phyloP scores from a whole-genome alignment of 2,888 invertebrate species.

The Yponomeuta plumbellus region DNA sequence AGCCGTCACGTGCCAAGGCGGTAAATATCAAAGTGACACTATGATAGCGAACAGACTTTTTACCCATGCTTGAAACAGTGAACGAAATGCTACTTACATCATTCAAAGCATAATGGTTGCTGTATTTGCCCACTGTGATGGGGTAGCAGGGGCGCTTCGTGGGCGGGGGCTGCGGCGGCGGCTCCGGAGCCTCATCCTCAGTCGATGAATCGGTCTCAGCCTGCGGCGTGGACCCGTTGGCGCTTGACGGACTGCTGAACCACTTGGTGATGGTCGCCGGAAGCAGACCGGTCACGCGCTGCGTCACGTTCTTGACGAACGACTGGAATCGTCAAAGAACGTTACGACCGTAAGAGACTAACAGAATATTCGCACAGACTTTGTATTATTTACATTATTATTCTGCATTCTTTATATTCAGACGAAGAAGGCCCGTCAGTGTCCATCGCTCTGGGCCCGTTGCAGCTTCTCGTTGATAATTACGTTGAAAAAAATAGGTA shows the following conservation, averaged over 20 bases:
- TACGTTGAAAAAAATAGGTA: too few relatives aligned
- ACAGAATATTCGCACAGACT: neutral
- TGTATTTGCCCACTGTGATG: conserved; percentile 30
- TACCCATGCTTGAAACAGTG: neutral
- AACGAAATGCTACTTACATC: conserved; percentile 35
- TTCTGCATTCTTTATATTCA: too few relatives aligned
- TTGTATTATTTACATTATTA: too few relatives aligned
- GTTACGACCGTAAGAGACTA: neutral
- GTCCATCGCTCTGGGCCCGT: too few relatives aligned
- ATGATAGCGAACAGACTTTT: too few relatives aligned
- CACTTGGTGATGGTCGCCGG: conserved; percentile 77
- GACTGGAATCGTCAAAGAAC: conserved; percentile 73
- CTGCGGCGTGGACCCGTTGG: conserved; percentile 57
- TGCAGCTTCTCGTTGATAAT: too few relatives aligned
- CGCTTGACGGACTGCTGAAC: conserved; percentile 57
- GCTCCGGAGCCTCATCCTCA: conserved; percentile 51
- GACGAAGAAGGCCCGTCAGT: too few relatives aligned
- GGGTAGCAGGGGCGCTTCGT: conserved; percentile 52
- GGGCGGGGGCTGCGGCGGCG: conserved; percentile 46
- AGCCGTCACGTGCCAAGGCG: too few relatives aligned
- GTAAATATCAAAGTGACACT: too few relatives aligned
- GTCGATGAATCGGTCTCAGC: conserved; percentile 57
- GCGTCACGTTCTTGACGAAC: conserved; percentile 81
- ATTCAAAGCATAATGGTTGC: conserved; percentile 30
- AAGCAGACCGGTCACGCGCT: conserved; percentile 78